Evolutionary conservation across 2,888 invertebrate genomes (phyloP).

Genomic region (Athripsodes cinereus): DNA sequence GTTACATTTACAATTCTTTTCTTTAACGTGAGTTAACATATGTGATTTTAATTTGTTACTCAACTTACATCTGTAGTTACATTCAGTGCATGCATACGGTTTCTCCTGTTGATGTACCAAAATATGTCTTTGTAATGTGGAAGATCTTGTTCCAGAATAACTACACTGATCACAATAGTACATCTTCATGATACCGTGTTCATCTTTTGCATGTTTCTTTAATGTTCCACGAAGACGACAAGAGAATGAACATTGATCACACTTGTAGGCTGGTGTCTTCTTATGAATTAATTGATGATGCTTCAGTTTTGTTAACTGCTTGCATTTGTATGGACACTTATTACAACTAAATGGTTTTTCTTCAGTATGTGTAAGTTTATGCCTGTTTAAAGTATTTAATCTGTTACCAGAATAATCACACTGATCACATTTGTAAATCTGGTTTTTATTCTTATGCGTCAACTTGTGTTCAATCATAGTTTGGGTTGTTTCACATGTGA

Average conservation of each 20-base stretch:
- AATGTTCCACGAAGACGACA: constrained; percentile 6
- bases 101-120: constrained; percentile 12
- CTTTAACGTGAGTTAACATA: constrained; percentile 8
- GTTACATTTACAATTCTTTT: constrained; percentile 7
- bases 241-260: constrained; percentile 11
- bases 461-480: constrained; percentile 5
- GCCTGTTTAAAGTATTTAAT: constrained; percentile 10
- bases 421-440: constrained; percentile 13
- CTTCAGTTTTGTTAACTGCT: constrained; percentile 11
- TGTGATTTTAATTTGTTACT: constrained; percentile 14
- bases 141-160: constrained; percentile 9
- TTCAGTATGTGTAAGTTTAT: constrained; percentile 14
- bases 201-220: constrained; percentile 9
- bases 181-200: neutral
- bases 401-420: constrained; percentile 12
- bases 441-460: constrained; percentile 3
- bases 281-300: constrained; percentile 11
- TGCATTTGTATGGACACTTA: constrained; percentile 12
- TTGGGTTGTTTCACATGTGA: constrained; percentile 3
- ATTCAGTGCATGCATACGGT: constrained; percentile 13
- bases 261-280: neutral
- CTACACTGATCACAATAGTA: constrained; percentile 12
- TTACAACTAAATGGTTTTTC: constrained; percentile 10
- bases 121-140: constrained; percentile 8
- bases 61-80: constrained; percentile 15